Conservation (phyloP, 2,888 invertebrate species). For the Eutolmus rufibarbis region DNA sequence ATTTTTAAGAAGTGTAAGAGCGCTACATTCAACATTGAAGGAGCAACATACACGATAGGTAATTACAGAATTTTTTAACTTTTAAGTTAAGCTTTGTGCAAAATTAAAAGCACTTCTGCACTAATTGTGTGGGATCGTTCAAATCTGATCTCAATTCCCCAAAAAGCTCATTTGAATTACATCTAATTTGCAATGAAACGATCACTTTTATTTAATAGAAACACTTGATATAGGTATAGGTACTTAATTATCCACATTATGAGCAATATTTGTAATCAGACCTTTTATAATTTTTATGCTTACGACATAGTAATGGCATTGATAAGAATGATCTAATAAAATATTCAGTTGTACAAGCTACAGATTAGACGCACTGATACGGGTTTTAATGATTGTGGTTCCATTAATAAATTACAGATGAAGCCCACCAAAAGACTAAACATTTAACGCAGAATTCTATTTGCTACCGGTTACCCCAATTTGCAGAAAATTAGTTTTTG, state of each 20-base stretch:
- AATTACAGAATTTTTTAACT: slow-evolving; percentile 46
- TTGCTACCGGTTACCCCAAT: background rate
- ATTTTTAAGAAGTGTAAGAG: slow-evolving; percentile 85
- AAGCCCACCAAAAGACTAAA: background rate
- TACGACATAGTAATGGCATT: background rate
- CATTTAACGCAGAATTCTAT: background rate
- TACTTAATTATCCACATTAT: background rate
- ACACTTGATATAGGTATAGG: background rate
- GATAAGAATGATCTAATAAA: background rate
- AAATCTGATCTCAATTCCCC: background rate
- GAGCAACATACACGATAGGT: slow-evolving; percentile 88
- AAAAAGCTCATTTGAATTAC: background rate
- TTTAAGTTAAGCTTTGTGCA: background rate
- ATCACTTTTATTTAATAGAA: background rate
- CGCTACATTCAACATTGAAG: slow-evolving; percentile 86
- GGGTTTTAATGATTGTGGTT: background rate
- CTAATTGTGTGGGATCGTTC: background rate
- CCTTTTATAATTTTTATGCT: background rate
- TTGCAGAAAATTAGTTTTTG: background rate
- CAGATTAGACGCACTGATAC: background rate
- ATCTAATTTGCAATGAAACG: background rate
- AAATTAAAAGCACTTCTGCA: background rate
- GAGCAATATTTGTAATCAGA: background rate
- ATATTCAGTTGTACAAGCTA: background rate
- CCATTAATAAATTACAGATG: background rate